Base-by-base conservation (phyloP, 2,888 invertebrate genomes). In the Raillietiella orientalis region DNA sequence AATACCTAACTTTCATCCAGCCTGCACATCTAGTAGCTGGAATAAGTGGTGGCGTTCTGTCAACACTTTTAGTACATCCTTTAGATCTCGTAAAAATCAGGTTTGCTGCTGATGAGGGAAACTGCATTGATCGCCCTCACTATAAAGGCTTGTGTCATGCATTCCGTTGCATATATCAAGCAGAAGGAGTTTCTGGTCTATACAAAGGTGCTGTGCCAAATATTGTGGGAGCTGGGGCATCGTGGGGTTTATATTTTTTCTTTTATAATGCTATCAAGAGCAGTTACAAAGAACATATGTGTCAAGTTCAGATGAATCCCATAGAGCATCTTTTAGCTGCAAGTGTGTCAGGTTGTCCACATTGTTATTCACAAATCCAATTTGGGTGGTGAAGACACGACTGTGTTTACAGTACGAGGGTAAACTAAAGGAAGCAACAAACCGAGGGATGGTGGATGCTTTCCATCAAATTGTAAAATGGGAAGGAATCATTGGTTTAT, bases 381-480 rank as follows among this genome's bases (percentile, higher is more conserved):
- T 96, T 39, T 99, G 93, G 93, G 90, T 96, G 36, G 75, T 87
- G 30, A 99, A 99, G 56, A 96, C 96, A 2, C 57, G 90, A 28
- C 58, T 96, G 32, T 96, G 93, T 43, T 58, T 96, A 36, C 93
- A 96, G 49, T 90, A 87, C 40, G 66, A 65, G 28, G 58, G 32
- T 4, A 31, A 32, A 10, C 31, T 55, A 34, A 63, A 63, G 42
- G 52, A 59, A 36, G 96, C 93, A 47, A 61, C 58, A 29, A n/a
- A n/a, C n/a, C n/a, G n/a, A n/a, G 90, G 93, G 33, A 75, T 87
- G 69, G 45, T 66, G 9, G 84, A 93, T 48, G 84, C 84, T 10
- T 56, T 93, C 31, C 49, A 52, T 27, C 82, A 84, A 53, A 84
- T 90, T 38, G 79, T 74, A 47, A 60, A 55, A 43, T 59, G 61